These are phyloP conservation scores for Bolinopsis microptera DNA, from an alignment of 37 sponge, comb jelly and placozoan genomes.

Conservation along the genomic window DNA sequence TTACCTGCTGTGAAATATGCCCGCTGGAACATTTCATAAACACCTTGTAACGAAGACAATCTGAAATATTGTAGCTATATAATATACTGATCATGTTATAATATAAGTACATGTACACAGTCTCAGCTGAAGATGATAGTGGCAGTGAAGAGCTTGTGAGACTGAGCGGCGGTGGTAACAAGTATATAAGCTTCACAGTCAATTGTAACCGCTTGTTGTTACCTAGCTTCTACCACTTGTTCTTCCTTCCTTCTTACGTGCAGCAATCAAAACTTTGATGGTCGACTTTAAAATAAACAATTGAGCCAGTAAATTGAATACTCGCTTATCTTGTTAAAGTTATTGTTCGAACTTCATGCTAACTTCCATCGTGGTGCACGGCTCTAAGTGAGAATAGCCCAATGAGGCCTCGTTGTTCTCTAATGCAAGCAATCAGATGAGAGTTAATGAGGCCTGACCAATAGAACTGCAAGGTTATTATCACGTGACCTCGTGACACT, in stretches of 20 bases:
- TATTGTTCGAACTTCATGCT: not conserved
- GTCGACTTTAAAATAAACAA: not conserved
- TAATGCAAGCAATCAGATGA: not conserved
- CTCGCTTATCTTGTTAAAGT: too few relatives aligned
- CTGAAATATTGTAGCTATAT: not conserved
- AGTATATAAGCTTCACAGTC: not conserved
- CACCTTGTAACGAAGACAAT: not conserved
- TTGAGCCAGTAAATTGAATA: too few relatives aligned
- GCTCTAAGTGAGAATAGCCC: not conserved
- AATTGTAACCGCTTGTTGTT: not conserved
- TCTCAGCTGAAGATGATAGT: not conserved
- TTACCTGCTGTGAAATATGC: not conserved
- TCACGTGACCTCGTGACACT: too few relatives aligned
- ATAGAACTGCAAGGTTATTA: not conserved
- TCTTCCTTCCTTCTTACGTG: not conserved
- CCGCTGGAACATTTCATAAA: not conserved
- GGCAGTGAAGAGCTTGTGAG: not conserved
- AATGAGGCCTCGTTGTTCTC: not conserved
- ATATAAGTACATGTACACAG: not conserved
- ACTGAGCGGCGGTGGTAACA: not conserved
- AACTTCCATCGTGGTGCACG: not conserved
- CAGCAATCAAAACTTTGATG: not conserved
- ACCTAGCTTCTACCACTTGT: too few relatives aligned
- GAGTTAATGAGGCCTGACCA: not conserved
- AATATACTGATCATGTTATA: not conserved